Evolutionary conservation across 1,140 invertebrate genomes (phyloP).

Genomic region (Penaeus japonicus): DNA sequence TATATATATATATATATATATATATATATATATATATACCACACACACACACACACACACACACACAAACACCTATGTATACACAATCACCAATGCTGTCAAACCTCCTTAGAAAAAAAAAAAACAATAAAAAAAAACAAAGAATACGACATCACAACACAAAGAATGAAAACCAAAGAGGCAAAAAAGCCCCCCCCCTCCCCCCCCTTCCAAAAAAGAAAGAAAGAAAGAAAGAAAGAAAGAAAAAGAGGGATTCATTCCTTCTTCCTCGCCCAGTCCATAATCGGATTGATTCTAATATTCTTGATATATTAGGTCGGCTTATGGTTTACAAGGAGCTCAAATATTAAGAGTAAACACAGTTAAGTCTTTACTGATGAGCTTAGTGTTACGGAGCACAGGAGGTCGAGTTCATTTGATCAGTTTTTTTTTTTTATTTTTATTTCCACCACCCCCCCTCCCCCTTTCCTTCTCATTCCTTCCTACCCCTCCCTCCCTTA

Average conservation of each 20-base stretch:
- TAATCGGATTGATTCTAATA: constrained; percentile 55
- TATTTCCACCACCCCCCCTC: not conserved
- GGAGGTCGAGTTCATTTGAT: constrained; percentile 31
- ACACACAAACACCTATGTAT: no score
- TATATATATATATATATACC: no score
- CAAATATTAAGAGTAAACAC: constrained; percentile 55
- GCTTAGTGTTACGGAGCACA: constrained; percentile 37
- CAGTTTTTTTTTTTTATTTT: not conserved
- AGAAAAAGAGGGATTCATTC: no score
- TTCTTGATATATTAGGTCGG: constrained; percentile 53
- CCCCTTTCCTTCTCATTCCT: no score
- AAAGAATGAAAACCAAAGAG: no score
- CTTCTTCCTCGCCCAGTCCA: not conserved
- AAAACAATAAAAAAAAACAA: not conserved
- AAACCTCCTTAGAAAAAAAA: not conserved
- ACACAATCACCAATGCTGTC: no score
- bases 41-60: no score
- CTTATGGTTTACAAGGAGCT: constrained; percentile 46
- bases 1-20: no score
- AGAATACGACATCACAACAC: no score
- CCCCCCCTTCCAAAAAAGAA: not conserved
- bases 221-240: no score
- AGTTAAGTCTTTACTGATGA: constrained; percentile 55
- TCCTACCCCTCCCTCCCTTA: no score
- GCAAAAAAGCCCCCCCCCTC: not conserved